Conservation (phyloP, 2,113 vertebrate species). For the Cairina moschata region DNA sequence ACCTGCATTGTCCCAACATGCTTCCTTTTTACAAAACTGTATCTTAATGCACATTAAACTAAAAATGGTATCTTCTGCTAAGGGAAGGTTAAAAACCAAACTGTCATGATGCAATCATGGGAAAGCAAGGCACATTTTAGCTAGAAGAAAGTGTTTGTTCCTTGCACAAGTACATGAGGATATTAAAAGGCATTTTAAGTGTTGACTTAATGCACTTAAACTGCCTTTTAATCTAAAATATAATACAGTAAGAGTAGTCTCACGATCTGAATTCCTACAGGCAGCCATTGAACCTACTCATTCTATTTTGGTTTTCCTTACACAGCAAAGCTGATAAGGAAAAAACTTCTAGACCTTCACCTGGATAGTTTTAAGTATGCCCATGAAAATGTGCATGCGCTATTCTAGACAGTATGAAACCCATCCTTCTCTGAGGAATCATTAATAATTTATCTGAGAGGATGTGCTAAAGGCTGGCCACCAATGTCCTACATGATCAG, state of each 20-base stretch:
- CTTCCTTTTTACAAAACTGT: neutral
- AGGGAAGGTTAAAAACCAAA: neutral
- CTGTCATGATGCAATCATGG: neutral
- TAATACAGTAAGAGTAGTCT: neutral
- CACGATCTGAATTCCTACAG: neutral
- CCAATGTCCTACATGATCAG: neutral
- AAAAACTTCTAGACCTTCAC: neutral
- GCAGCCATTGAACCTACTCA: neutral
- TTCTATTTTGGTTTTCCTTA: slow-evolving; percentile 1
- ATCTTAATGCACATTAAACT: neutral
- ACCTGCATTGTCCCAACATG: neutral
- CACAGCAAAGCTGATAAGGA: neutral
- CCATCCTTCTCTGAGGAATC: neutral
- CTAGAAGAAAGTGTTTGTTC: neutral
- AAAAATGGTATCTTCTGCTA: neutral
- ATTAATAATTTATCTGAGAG: neutral
- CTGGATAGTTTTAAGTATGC: neutral
- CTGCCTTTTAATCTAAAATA: neutral
- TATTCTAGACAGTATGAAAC: neutral
- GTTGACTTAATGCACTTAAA: neutral
- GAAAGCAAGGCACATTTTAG: neutral
- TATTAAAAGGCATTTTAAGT: neutral
- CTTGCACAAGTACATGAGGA: neutral
- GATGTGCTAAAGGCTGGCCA: neutral
- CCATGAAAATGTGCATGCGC: neutral